Evolutionary conservation across 2,113 vertebrate species (phyloP), one percentile per base, ranked within the genome.

Genomic region (Brachionichthys hirsutus): DNA sequence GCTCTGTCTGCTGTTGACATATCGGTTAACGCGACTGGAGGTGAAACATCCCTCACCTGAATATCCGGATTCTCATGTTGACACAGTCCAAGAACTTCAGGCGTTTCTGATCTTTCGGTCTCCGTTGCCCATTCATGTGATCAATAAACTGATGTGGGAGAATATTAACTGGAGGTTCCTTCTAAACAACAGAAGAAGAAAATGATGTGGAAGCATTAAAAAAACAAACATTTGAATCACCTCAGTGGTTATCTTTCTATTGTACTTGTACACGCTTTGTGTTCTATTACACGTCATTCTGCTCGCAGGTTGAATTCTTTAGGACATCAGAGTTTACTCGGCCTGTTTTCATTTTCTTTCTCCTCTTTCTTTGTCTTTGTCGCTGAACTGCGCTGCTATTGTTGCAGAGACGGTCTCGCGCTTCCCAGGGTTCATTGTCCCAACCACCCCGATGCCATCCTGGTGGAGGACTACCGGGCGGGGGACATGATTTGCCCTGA

Each of bases 401-500:
- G 19, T 59, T 97, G 97, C 73, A 92, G 93, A 92, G 95, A 98
- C 83, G 90, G 44, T 40, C 88, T 95, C 86, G 85, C 87, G 42
- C 92, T 98, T 82, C 97, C 96, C 0, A 93, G 91, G 86, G 95
- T 99, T 57, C 93, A 94, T 3, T 99, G 97, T 86, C 97, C 97
- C 63, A 97, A 95, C 89, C 97, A 99, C 82, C 97, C 96, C 8
- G 96, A 99, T 73, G 94, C 96, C 20, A 86, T 95, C 65, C 89
- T 99, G 84, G 97, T 99, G 63, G 97, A 99, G 82, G 97, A 99
- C 89, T 99, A 99, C 90, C 92, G 97, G 91, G 97, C 97, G 58
- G 97, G 97, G 44, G 97, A 99, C 80, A 99, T 99, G 97, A 96
- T 99, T 76, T 99, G 97, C 72, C 95, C 97, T 2, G 97, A 99